Conservation (phyloP, 2,113 vertebrate genomes). For the Otocyon megalotis region DNA sequence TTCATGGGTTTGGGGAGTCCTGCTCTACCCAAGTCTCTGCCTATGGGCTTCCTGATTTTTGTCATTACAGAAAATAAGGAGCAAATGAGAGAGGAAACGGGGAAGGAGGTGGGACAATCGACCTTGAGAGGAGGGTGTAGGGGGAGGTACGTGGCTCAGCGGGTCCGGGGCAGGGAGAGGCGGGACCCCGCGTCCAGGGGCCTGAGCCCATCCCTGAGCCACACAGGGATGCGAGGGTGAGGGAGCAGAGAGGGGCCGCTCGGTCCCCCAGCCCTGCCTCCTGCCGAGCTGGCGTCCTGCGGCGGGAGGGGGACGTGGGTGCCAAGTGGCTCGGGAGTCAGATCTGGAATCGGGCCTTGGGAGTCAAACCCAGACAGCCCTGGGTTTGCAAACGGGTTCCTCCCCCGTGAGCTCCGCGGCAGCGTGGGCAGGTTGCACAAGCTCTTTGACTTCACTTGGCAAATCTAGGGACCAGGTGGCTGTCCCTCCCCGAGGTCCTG, state of each 20-base stretch:
- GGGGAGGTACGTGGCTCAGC: rapidly evolving
- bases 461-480: not conserved
- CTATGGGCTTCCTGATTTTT: not conserved
- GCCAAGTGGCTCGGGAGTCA: not conserved
- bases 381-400: not conserved
- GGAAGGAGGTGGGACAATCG: not conserved
- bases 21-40: not conserved
- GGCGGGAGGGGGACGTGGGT: not conserved
- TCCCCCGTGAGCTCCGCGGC: not conserved
- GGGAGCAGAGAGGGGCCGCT: rapidly evolving
- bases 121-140: not conserved
- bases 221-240: rapidly evolving
- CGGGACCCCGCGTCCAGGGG: not conserved
- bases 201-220: not conserved
- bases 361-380: not conserved
- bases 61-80: not conserved
- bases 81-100: not conserved
- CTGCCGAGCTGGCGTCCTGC: not conserved
- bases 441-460: not conserved
- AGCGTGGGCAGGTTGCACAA: not conserved
- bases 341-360: not conserved
- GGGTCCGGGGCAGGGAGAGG: not conserved
- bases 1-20: not conserved
- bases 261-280: not conserved
- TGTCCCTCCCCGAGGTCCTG: not conserved